phyloP scores from a whole-genome alignment of 2,888 invertebrate genomes.

The Cephus pygmeus region DNA sequence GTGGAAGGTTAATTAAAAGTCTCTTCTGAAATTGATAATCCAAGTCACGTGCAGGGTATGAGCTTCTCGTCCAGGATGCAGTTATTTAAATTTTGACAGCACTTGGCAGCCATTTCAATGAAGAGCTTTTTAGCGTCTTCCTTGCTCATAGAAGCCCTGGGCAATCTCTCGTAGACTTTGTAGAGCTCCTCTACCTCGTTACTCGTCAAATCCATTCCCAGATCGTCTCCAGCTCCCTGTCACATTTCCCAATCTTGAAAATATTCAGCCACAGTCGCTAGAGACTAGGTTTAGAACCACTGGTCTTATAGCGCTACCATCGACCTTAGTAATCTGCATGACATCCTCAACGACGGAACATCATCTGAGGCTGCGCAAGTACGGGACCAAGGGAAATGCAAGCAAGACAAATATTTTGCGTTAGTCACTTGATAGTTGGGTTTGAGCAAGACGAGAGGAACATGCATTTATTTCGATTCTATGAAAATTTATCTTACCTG shows the following conservation, averaged over 20 bases:
- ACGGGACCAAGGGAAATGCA: not conserved
- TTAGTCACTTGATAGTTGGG: not conserved
- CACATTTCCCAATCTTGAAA: not conserved
- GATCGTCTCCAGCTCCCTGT: constrained; percentile 24
- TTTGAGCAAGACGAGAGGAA: not conserved
- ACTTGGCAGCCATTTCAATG: constrained; percentile 27
- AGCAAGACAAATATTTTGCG: constrained; percentile 19
- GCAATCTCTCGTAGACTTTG: constrained; percentile 29
- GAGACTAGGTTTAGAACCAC: not conserved
- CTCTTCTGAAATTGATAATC: not conserved
- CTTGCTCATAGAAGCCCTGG: constrained; percentile 29
- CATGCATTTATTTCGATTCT: not conserved
- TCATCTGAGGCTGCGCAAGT: not conserved
- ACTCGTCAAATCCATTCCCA: constrained; percentile 24
- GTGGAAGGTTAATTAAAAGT: not conserved
- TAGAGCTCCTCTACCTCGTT: constrained; percentile 38
- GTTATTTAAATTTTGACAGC: constrained; percentile 33
- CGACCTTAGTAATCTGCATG: not conserved
- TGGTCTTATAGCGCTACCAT: not conserved
- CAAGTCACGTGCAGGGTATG: constrained; percentile 5
- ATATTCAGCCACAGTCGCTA: not conserved
- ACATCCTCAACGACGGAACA: constrained; percentile 4
- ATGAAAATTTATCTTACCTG: not conserved
- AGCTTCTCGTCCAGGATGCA: constrained; percentile 20
- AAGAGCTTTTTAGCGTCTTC: constrained; percentile 23